Percentiles rank a stretch among this genome's conserved stretches.
phyloP scores from a whole-genome alignment of 1,140 invertebrate genomes.

The Pseudomyrmex dendroicus region DNA sequence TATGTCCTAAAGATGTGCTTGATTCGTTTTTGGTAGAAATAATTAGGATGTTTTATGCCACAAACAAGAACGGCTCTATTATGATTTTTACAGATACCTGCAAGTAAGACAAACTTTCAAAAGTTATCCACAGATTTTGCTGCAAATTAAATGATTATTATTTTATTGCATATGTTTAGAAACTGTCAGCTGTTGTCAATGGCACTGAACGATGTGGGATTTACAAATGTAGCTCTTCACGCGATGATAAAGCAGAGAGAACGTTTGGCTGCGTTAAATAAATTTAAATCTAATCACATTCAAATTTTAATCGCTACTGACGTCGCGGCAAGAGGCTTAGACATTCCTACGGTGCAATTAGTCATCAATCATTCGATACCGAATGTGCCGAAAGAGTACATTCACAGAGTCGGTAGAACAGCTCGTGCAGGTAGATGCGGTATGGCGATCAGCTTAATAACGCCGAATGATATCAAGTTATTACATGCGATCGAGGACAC shows the following conservation, averaged over 20 bases:
- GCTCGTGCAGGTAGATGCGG: conserved; percentile 96
- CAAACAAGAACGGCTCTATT: conserved; percentile 91
- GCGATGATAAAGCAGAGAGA: conserved; percentile 94
- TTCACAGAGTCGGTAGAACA: conserved; percentile 98
- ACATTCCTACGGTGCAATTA: conserved; percentile 95
- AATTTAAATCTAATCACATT: conserved; percentile 94
- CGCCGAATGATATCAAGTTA: conserved; percentile 95
- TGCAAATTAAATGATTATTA: conserved; percentile 28
- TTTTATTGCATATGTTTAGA: conserved; percentile 81
- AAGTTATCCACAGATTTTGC: background rate
- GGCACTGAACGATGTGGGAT: conserved; percentile 93
- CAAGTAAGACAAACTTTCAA: conserved; percentile 88
- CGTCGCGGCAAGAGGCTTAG: conserved; percentile 96
- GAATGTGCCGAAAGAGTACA: conserved; percentile 95
- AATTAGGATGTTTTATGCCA: conserved; percentile 90
- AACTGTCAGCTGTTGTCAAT: conserved; percentile 94
- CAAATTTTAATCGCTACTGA: conserved; percentile 98
- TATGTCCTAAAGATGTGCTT: conserved; percentile 95
- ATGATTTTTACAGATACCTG: conserved; percentile 98
- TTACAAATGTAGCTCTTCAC: conserved; percentile 94
- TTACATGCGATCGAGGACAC: conserved; percentile 94
- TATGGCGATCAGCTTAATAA: conserved; percentile 95
- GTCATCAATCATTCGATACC: conserved; percentile 98
- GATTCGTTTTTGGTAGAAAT: conserved; percentile 97
- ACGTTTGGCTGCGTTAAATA: conserved; percentile 91